These are phyloP conservation scores for Lota lota DNA, from an alignment of 2,113 vertebrate species.

Conservation along the genomic window DNA sequence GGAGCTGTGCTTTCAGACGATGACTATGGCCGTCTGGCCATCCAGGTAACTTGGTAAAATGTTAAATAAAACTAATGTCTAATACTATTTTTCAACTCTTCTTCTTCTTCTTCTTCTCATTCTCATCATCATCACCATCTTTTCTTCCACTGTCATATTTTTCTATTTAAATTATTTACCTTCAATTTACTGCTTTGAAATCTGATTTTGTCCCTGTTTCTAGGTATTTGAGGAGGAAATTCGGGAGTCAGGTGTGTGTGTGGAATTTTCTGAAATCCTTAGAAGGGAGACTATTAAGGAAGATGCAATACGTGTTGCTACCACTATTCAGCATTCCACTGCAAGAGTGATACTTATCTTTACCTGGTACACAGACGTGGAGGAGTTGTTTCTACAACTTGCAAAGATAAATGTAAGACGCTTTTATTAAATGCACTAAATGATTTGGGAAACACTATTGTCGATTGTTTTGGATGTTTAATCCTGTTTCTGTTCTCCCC, in stretches of 20 bases:
- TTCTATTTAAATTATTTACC: no score
- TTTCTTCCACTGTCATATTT: no score
- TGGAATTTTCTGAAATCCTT: constrained; percentile 70
- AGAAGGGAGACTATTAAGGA: constrained; percentile 49
- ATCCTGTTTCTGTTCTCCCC: background rate
- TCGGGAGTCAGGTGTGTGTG: constrained; percentile 54
- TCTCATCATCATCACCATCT: no score
- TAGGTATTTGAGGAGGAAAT: constrained; percentile 67
- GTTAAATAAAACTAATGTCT: background rate
- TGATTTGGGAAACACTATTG: background rate
- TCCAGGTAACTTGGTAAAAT: constrained; percentile 44
- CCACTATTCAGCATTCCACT: constrained; percentile 58
- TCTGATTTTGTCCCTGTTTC: background rate
- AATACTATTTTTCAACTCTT: no score
- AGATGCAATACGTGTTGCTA: constrained; percentile 58
- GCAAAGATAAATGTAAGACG: constrained; percentile 59
- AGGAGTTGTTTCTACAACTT: constrained; percentile 62
- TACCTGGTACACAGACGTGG: constrained; percentile 66
- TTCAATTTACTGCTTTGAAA: no score
- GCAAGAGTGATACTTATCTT: constrained; percentile 72
- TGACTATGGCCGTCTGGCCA: constrained; percentile 64
- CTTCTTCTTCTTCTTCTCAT: no score
- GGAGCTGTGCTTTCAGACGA: constrained; percentile 66
- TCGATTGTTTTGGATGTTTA: no score
- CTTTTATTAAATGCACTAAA: background rate